Conservation (phyloP, 2,797 vertebrate genomes). For the Anguilla marmorata region DNA sequence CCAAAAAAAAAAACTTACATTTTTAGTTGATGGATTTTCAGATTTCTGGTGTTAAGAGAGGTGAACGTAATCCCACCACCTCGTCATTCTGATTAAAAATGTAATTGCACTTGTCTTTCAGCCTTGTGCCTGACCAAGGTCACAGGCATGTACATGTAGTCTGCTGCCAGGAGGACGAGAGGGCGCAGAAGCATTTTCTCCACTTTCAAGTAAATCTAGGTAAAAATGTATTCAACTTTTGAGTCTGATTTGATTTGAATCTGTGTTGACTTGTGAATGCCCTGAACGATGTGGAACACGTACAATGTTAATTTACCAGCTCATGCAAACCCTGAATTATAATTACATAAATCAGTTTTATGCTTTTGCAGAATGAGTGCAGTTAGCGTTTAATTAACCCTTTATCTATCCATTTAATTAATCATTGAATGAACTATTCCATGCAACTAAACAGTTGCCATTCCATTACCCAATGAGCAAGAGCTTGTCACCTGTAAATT, state of each 20-base stretch:
- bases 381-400: neutral
- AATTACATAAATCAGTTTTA: neutral
- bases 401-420: neutral
- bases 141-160: neutral
- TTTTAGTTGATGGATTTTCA: neutral
- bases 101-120: neutral
- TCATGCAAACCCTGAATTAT: neutral
- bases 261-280: neutral
- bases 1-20: neutral
- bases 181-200: neutral
- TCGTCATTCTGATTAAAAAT: neutral
- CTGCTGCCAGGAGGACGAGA: neutral
- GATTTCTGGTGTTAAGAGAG: neutral
- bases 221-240: neutral
- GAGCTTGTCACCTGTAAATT: neutral
- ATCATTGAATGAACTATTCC: neutral
- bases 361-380: neutral
- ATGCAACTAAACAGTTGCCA: neutral
- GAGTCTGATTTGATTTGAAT: neutral
- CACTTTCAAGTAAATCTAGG: neutral
- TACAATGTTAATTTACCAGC: constrained; percentile 8
- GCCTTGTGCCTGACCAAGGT: neutral
- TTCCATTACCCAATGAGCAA: neutral
- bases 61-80: neutral
- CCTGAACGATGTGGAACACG: neutral